Conservation (phyloP, 2,888 invertebrate genomes). For the Heliconius ismenius region DNA sequence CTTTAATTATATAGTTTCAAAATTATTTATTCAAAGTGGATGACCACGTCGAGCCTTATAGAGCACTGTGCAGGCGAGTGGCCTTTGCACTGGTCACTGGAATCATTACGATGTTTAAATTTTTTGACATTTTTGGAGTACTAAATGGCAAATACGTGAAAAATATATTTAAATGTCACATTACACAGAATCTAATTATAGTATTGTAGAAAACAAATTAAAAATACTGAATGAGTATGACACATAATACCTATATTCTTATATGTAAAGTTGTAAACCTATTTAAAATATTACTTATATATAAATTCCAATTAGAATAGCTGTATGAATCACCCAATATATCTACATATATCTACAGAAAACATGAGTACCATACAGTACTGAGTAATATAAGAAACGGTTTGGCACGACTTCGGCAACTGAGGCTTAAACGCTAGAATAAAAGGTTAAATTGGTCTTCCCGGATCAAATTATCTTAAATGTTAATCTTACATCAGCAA, state of each 20-base stretch:
- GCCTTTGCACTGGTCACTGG: background rate
- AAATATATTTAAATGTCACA: background rate
- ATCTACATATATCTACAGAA: background rate
- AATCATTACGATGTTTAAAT: background rate
- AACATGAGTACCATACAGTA: background rate
- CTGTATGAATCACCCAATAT: background rate
- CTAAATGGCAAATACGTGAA: background rate
- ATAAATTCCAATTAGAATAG: background rate
- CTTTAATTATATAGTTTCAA: slow-evolving; percentile 36
- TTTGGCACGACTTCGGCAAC: slow-evolving; percentile 22
- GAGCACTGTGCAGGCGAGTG: slow-evolving; percentile 24
- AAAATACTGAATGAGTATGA: background rate
- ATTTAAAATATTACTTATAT: background rate
- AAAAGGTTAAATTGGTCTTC: slow-evolving; percentile 23
- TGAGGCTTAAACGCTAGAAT: slow-evolving; percentile 8
- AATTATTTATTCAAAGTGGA: slow-evolving; percentile 26
- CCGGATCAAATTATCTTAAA: slow-evolving; percentile 25
- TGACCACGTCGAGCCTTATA: slow-evolving; percentile 33
- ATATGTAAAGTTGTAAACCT: background rate
- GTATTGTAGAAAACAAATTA: background rate
- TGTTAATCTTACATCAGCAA: slow-evolving; percentile 27
- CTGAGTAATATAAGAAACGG: background rate
- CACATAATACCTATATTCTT: background rate
- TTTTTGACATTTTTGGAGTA: background rate
- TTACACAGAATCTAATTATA: background rate